Base-by-base conservation (phyloP, 1,140 invertebrate genomes). In the Eriosoma lanigerum region DNA sequence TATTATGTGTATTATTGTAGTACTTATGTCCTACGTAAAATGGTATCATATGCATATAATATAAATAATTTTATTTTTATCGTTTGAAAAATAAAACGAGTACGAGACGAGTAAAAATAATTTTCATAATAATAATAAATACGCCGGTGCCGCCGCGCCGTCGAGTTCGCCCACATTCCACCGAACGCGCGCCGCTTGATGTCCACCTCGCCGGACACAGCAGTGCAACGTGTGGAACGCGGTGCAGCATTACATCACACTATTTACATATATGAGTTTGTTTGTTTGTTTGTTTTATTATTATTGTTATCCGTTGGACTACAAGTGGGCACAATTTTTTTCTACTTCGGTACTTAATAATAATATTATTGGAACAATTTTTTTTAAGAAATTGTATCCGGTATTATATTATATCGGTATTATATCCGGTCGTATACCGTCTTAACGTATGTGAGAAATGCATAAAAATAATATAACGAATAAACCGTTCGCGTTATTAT, bases 141-240 rank as follows among this genome's bases (percentile, higher is more conserved):
- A n/a, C 38, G 10, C 17, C 12, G 32, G 5, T 4, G 19, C 13
- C 29, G 29, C 60, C 29, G 10, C 29, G 29, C 60, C 29, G 10
- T 64, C 17, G 50, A 15, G 32, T 75, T 75, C 52, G 72, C 72
- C 72, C 72, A 58, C 72, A 75, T 75, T 75, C 70, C 62, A 44
- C 26, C 70, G 29, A 19, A 73, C 70, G 46, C 52, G n/a, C 50
- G 68, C 46, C 50, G 24, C 26, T 54, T 44, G 12, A 44, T 75
- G 54, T 75, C 48, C 68, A 72, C 48, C 26, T n/a, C 46, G 2
- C 17, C 9, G 46, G 15, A 29, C 46, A 12, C 48, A 4, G 9
- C 15, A 9, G 15, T n/a, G n/a, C 52, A n/a, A 46, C 46, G 24
- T 13, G 8, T 50, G 17, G n/a, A 15, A n/a, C 44, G 38, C 44